Evolutionary conservation across 2,888 invertebrate genomes (phyloP).

Genomic region (Euplexia lucipara): DNA sequence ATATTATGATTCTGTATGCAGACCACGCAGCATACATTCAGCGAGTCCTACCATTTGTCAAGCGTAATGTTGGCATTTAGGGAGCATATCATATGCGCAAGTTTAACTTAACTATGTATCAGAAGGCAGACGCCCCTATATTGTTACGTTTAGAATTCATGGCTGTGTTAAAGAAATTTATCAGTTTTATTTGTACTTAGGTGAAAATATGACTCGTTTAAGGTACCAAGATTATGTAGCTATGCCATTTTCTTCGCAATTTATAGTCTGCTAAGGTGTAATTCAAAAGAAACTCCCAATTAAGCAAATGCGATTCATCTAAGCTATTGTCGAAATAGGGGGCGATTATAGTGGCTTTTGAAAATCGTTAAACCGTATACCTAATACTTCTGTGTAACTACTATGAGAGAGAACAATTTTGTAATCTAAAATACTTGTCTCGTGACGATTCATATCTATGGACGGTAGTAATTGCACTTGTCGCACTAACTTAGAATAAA

Average conservation of each 20-base stretch:
- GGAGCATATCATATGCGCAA: conserved; percentile 45
- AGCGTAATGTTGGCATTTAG: conserved; percentile 61
- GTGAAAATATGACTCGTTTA: background rate
- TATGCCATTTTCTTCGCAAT: background rate
- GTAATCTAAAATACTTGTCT: too few species aligned
- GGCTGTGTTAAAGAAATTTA: conserved; percentile 5
- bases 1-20: conserved; percentile 46
- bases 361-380: too few species aligned
- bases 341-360: too few species aligned
- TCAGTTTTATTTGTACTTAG: background rate
- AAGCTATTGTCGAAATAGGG: too few species aligned
- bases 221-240: background rate
- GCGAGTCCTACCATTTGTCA: conserved; percentile 62
- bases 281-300: background rate
- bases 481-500: too few species aligned
- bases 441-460: too few species aligned
- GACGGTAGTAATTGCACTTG: too few species aligned
- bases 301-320: too few species aligned
- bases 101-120: conserved; percentile 44
- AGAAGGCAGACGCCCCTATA: conserved; percentile 10
- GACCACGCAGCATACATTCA: conserved; percentile 57
- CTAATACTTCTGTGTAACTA: too few species aligned
- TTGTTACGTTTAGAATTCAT: conserved; percentile 23
- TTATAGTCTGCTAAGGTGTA: background rate
- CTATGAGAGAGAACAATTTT: too few species aligned